Base-by-base conservation (phyloP, 2,113 vertebrate genomes). In the Orientallactaga bullata region DNA sequence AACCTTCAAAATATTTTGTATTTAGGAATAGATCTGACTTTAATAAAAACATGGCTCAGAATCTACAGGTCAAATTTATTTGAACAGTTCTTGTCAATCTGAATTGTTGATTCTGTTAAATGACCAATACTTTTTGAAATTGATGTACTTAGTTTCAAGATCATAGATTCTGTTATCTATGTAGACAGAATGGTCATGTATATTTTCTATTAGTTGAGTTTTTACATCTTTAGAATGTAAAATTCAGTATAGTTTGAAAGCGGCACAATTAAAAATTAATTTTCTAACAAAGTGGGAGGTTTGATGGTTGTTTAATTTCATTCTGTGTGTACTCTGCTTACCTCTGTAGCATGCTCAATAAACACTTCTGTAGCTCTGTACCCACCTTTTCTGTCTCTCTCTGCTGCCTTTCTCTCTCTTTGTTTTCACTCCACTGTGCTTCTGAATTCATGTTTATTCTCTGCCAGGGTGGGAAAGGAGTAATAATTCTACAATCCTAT, bases 261-360 rank as follows among this genome's bases (percentile, higher is more conserved):
- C 98, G 99, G 99, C 99, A 99, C 99, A 99, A 99, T 99, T 99
- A 99, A 99, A 99, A 98, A 98, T 98, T 98, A 98, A 98, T 98
- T 98, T 99, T 99, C 98, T 99, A 99, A 99, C 98, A 98, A 99
- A 99, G 98, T 97, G 98, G 98, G 98, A 99, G 98, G 98, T 99
- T 98, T 98, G 98, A 98, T 90, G 98, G 98, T 99, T 98, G 98
- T 99, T 99, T 98, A 98, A 98, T 99, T 99, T 98, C 97, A 98
- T 98, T 98, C 98, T 98, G 97, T 98, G 98, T 99, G 98, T 98
- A 98, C 98, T 98, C 98, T 99, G 99, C 99, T 99, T 98, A 98
- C 98, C 97, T 99, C 98, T 99, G 99, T 99, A 99, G 99, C 99
- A 99, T 99, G 99, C 98, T 99, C 98, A 99, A 99, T 99, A 99